A percentile compares a stretch with the other conserved stretches of the same genome.
Evolutionary conservation across 2,113 vertebrate species (phyloP).

Genomic region (Setophaga kirtlandii): DNA sequence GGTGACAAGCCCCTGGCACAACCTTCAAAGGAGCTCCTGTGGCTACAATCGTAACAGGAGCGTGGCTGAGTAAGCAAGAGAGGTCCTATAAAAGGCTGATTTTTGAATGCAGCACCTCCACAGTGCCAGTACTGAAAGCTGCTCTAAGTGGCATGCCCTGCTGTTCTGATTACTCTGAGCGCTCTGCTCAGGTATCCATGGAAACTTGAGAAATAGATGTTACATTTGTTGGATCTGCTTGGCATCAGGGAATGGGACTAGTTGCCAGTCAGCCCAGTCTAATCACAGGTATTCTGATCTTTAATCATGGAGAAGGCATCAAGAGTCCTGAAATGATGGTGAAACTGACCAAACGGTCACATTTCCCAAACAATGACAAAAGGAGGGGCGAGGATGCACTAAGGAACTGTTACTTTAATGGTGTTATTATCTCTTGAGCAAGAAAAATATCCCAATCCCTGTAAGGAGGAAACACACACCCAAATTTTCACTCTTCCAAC

Average conservation of each 20-base stretch:
- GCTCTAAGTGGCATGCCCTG: conserved; percentile 23
- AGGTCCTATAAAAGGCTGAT: not conserved
- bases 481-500: not conserved
- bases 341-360: not conserved
- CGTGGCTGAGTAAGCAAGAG: not conserved
- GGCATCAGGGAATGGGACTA: not conserved
- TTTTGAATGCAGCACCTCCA: conserved; percentile 9
- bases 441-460: not conserved
- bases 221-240: conserved; percentile 41
- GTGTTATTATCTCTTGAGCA: not conserved
- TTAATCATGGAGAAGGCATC: not conserved
- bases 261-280: not conserved
- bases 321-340: not conserved
- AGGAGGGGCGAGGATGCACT: not conserved
- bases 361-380: not conserved
- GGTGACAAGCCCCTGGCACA: not conserved
- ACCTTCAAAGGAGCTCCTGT: not conserved
- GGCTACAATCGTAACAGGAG: not conserved
- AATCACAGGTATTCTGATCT: conserved; percentile 6
- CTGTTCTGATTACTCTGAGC: conserved; percentile 25
- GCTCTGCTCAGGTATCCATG: conserved; percentile 69
- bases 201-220: conserved; percentile 66
- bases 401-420: not conserved
- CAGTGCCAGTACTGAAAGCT: conserved; percentile 6
- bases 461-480: not conserved